Conservation (phyloP, 2,888 invertebrate genomes). For the Anagyrus pseudococci region DNA sequence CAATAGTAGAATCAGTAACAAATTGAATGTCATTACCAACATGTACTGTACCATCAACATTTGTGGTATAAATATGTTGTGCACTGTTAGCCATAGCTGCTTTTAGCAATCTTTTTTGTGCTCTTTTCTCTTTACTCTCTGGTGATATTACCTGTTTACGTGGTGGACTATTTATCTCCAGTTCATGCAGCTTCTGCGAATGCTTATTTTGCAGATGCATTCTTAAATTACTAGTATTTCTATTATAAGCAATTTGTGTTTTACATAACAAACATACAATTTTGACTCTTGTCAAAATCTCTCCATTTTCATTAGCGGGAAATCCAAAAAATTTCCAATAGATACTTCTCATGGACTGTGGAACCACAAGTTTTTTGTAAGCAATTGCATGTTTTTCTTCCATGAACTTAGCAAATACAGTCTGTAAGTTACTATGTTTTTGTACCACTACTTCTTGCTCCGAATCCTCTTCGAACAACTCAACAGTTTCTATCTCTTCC, state of each 20-base stretch:
- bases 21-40: constrained; percentile 57
- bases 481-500: constrained; percentile 12
- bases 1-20: constrained; percentile 58
- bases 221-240: constrained; percentile 64
- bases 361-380: constrained; percentile 63
- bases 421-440: constrained; percentile 20
- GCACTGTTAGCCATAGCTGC: constrained; percentile 46
- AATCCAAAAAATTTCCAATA: constrained; percentile 66
- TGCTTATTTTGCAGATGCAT: constrained; percentile 65
- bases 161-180: constrained; percentile 57
- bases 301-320: constrained; percentile 63
- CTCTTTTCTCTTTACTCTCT: constrained; percentile 55
- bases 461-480: constrained; percentile 22
- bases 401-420: constrained; percentile 55
- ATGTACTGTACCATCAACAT: constrained; percentile 60
- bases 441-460: constrained; percentile 8
- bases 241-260: constrained; percentile 64
- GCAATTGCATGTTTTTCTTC: constrained; percentile 59
- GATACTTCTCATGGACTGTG: constrained; percentile 64
- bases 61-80: constrained; percentile 60
- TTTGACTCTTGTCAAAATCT: constrained; percentile 61
- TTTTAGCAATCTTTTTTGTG: constrained; percentile 54
- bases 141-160: constrained; percentile 50
- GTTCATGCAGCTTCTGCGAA: constrained; percentile 54
- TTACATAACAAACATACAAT: constrained; percentile 64